A percentile compares a stretch with the other conserved stretches of the same genome.
Conservation (phyloP, 2,797 vertebrate species). For the Oreochromis grahami region DNA sequence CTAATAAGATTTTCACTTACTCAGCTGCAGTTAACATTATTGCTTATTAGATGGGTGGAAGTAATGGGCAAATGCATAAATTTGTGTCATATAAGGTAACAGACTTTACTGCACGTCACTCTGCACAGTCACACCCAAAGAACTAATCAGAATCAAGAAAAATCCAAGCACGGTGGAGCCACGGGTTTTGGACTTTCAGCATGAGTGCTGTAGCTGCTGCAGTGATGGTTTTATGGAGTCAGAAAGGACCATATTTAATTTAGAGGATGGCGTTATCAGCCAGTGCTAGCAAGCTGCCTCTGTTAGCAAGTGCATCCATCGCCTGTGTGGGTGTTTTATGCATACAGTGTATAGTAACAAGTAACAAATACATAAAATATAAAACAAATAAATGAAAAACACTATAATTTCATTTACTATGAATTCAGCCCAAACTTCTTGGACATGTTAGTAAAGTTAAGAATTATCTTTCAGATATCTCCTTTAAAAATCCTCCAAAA, state of each 20-base stretch:
- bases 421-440: background rate
- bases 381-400: background rate
- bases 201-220: background rate
- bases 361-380: background rate
- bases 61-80: too few relatives aligned
- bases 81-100: background rate
- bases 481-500: background rate
- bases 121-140: background rate
- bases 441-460: background rate
- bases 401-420: background rate
- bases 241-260: background rate
- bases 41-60: background rate
- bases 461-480: background rate
- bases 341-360: background rate
- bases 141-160: background rate
- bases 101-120: background rate
- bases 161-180: accelerated
- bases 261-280: accelerated
- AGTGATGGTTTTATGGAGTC: background rate
- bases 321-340: background rate
- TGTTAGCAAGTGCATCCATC: background rate
- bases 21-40: background rate
- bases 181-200: background rate
- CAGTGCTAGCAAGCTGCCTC: background rate
- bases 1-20: background rate